A percentile compares a stretch with the other conserved stretches of the same genome.
Evolutionary conservation across 1,140 invertebrate genomes (phyloP).

Genomic region (Sogatella furcifera): DNA sequence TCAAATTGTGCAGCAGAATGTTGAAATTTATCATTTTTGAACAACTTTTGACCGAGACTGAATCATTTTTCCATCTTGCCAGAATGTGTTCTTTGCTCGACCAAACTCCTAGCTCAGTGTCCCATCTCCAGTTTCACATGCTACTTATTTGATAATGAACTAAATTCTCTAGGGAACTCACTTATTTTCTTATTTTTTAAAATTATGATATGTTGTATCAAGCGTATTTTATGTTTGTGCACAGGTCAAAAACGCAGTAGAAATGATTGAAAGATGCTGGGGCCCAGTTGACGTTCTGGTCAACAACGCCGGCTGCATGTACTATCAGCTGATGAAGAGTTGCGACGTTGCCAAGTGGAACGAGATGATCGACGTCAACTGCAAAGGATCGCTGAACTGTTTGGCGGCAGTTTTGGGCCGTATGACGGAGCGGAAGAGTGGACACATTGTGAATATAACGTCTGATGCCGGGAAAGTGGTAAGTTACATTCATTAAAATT

Average conservation of each 20-base stretch:
- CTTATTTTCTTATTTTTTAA: too few relatives aligned
- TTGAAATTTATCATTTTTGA: too few relatives aligned
- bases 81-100: too few relatives aligned
- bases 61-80: too few relatives aligned
- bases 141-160: too few relatives aligned
- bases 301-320: constrained; percentile 27
- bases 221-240: not conserved
- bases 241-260: constrained; percentile 18
- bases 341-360: constrained; percentile 20
- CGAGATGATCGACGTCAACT: constrained; percentile 24
- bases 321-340: constrained; percentile 23
- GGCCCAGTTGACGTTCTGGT: constrained; percentile 24
- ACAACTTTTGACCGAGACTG: too few relatives aligned
- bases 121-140: too few relatives aligned
- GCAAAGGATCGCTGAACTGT: constrained; percentile 23
- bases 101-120: too few relatives aligned
- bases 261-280: constrained; percentile 14
- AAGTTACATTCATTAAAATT: constrained; percentile 9
- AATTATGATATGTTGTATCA: too few relatives aligned
- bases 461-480: constrained; percentile 25
- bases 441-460: constrained; percentile 25
- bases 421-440: constrained; percentile 19
- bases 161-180: too few relatives aligned
- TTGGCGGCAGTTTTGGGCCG: constrained; percentile 19
- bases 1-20: too few relatives aligned